Conservation (phyloP, 2,888 invertebrate genomes). For the Eristalis tenax region DNA sequence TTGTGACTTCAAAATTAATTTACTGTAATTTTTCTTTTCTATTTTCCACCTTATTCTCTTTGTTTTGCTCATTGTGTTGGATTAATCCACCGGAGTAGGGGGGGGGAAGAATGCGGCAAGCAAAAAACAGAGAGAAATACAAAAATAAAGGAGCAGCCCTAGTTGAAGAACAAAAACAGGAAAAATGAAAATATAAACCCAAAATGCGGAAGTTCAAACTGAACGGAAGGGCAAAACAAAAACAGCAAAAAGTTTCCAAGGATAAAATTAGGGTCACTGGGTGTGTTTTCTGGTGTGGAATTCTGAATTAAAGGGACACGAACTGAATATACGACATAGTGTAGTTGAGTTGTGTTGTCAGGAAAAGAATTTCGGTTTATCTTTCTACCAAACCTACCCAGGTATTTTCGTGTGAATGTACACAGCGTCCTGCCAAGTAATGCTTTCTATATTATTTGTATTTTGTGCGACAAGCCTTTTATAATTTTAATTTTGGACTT, state of each 20-base stretch:
- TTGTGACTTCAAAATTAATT: slow-evolving; percentile 47
- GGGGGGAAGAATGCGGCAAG: neutral
- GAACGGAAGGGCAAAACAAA: slow-evolving; percentile 77
- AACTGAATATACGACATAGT: slow-evolving; percentile 13
- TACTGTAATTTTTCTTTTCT: slow-evolving; percentile 30
- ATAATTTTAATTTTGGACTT: slow-evolving; percentile 56
- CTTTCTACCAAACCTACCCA: neutral
- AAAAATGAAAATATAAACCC: slow-evolving; percentile 19
- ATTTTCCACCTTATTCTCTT: slow-evolving; percentile 4
- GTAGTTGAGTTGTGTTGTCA: slow-evolving; percentile 1
- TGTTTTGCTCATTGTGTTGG: slow-evolving; percentile 21
- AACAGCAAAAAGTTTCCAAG: slow-evolving; percentile 74
- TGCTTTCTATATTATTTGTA: slow-evolving; percentile 21
- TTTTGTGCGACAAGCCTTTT: slow-evolving; percentile 43
- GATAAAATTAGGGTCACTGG: slow-evolving; percentile 80
- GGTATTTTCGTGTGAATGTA: neutral
- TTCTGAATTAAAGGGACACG: slow-evolving; percentile 59
- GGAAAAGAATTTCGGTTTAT: slow-evolving; percentile 31
- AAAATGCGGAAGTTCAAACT: slow-evolving; percentile 67
- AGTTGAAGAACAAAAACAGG: neutral
- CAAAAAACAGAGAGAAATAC: neutral
- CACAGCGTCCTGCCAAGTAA: slow-evolving; percentile 23
- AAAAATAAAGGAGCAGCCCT: slow-evolving; percentile 50
- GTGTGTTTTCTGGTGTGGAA: slow-evolving; percentile 75
- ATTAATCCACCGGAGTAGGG: neutral